Conservation (phyloP, 2,113 vertebrate species). For the Rattus rattus region DNA sequence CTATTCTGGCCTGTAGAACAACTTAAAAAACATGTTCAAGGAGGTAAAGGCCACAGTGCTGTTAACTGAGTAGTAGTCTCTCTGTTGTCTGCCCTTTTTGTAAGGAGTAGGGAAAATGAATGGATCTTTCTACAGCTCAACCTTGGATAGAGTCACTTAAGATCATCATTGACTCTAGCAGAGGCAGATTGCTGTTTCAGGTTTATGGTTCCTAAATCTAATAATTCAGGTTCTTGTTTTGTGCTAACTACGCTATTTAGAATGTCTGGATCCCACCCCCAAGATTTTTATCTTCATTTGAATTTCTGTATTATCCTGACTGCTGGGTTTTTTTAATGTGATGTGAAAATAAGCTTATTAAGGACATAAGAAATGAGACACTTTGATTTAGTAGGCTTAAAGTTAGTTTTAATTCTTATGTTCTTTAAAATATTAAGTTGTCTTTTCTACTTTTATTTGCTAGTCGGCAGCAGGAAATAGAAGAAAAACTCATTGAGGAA, state of each 20-base stretch:
- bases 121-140: neutral
- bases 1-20: neutral
- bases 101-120: neutral
- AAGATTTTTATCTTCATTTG: constrained; percentile 1
- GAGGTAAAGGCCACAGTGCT: neutral
- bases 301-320: neutral
- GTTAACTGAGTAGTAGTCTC: neutral
- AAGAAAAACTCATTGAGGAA: constrained; percentile 99
- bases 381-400: neutral
- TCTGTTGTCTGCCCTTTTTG: neutral
- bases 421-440: constrained; percentile 8
- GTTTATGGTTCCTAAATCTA: neutral
- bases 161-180: neutral
- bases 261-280: neutral
- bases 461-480: constrained; percentile 98
- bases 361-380: neutral
- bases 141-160: neutral
- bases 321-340: neutral
- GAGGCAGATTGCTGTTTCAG: neutral
- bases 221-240: neutral
- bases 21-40: neutral
- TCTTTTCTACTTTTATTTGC: constrained; percentile 47
- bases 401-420: neutral
- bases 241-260: too few species aligned
- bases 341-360: neutral